A percentile compares a stretch with the other conserved stretches of the same genome.
Evolutionary conservation across 2,888 invertebrate species (phyloP).

Genomic region (Adelognathus sp.): DNA sequence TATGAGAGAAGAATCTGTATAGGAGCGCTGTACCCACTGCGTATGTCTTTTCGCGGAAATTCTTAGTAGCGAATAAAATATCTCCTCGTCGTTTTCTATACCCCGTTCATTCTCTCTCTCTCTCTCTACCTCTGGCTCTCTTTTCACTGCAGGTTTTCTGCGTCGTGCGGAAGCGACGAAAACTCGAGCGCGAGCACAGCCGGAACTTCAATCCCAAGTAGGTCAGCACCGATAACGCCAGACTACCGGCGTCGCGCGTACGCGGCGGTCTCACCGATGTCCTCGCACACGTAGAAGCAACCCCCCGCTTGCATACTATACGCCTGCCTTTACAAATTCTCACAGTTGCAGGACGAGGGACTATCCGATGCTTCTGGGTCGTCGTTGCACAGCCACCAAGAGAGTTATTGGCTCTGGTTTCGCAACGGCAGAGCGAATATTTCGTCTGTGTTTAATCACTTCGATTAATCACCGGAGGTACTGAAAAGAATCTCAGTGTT

Average conservation of each 20-base stretch:
- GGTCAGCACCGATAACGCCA: slow-evolving; percentile 56
- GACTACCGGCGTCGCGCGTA: slow-evolving; percentile 53
- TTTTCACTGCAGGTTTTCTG: slow-evolving; percentile 38
- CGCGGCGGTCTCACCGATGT: slow-evolving; percentile 13
- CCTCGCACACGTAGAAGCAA: neutral
- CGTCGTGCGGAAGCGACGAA: slow-evolving; percentile 53
- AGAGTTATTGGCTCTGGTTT: neutral
- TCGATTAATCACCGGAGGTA: neutral
- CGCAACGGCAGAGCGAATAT: neutral
- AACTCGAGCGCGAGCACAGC: slow-evolving; percentile 45
- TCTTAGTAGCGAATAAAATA: slow-evolving; percentile 52
- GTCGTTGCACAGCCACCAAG: neutral
- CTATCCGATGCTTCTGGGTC: slow-evolving; percentile 5
- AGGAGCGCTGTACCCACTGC: neutral
- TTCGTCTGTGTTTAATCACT: neutral
- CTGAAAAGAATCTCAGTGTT: neutral
- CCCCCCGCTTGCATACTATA: neutral
- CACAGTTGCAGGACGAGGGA: slow-evolving; percentile 18
- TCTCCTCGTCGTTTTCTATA: slow-evolving; percentile 42
- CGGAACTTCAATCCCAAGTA: slow-evolving; percentile 58
- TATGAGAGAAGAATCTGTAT: neutral
- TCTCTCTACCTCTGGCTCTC: slow-evolving; percentile 2
- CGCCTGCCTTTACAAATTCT: slow-evolving; percentile 28
- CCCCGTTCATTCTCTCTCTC: neutral
- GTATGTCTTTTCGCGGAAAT: slow-evolving; percentile 47